Percentiles rank a stretch among this genome's conserved stretches.
Conservation (phyloP, 2,797 vertebrate species). For the Myotis vivesi region DNA sequence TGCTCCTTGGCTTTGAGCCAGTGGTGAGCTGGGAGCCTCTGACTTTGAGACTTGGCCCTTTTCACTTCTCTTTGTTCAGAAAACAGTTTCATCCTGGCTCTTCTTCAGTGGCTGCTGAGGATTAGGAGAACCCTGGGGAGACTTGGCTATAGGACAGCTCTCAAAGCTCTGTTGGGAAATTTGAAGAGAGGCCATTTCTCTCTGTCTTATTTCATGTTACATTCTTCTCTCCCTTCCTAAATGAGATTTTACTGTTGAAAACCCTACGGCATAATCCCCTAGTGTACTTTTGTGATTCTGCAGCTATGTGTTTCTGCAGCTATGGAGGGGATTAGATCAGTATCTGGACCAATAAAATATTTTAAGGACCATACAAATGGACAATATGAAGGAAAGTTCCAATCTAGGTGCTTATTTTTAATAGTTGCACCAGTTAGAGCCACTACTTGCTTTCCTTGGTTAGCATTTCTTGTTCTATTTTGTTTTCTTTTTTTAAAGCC, state of each 20-base stretch:
- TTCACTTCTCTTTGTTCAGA: conserved; percentile 74
- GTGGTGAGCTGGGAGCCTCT: conserved; percentile 65
- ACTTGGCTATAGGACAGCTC: conserved; percentile 71
- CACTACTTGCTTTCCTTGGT: conserved; percentile 12
- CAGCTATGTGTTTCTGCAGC: conserved; percentile 43
- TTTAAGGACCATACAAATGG: conserved; percentile 45
- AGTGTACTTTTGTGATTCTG: conserved; percentile 55
- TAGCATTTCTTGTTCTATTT: conserved; percentile 32
- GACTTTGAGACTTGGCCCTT: conserved; percentile 77
- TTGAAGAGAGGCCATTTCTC: conserved; percentile 63
- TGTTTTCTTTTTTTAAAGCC: background rate
- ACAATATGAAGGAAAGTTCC: conserved; percentile 38
- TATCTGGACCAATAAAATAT: conserved; percentile 59
- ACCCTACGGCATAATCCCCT: conserved; percentile 48
- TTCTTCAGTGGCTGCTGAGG: conserved; percentile 65
- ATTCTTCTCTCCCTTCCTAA: conserved; percentile 59
- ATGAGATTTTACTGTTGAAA: conserved; percentile 58
- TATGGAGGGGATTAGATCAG: conserved; percentile 49
- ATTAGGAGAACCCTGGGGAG: conserved; percentile 74
- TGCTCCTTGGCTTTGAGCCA: conserved; percentile 70
- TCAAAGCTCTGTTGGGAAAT: conserved; percentile 65
- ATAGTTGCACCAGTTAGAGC: background rate
- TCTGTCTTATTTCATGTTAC: conserved; percentile 61
- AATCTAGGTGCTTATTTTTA: conserved; percentile 17
- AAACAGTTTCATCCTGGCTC: conserved; percentile 72